A percentile compares a stretch with the other conserved stretches of the same genome.
Evolutionary conservation across 2,113 vertebrate genomes (phyloP).

Genomic region (Coptodon rendalli): DNA sequence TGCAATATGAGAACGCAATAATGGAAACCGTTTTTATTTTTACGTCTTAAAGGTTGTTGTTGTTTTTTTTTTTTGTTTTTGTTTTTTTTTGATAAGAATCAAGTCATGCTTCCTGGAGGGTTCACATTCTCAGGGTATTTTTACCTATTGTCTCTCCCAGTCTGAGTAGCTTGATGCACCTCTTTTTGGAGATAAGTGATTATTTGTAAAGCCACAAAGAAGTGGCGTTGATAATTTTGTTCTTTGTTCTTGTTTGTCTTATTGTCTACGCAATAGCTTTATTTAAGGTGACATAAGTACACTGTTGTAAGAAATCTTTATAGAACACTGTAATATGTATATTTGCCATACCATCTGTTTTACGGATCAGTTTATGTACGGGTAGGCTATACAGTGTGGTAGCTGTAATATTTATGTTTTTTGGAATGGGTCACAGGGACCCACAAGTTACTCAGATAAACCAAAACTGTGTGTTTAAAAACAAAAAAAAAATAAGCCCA

Average conservation of each 20-base stretch:
- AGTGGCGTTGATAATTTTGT: not conserved
- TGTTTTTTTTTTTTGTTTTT: not conserved
- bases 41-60: constrained; percentile 36
- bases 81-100: not conserved
- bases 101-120: constrained; percentile 12
- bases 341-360: constrained; percentile 50
- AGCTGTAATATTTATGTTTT: constrained; percentile 60
- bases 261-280: constrained; percentile 40
- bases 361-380: constrained; percentile 50
- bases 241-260: constrained; percentile 5
- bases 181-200: not conserved
- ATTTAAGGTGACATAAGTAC: constrained; percentile 60
- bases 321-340: constrained; percentile 62
- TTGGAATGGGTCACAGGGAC: constrained; percentile 29
- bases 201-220: constrained; percentile 15
- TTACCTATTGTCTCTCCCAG: constrained; percentile 32
- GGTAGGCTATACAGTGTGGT: constrained; percentile 56
- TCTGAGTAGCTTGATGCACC: constrained; percentile 12
- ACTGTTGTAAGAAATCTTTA: constrained; percentile 50
- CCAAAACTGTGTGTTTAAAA: constrained; percentile 48
- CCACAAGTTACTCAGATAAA: constrained; percentile 54
- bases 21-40: not conserved
- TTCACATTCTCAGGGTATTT: constrained; percentile 60
- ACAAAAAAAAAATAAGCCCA: not conserved
- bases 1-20: constrained; percentile 30